phyloP scores from a whole-genome alignment of 2,888 invertebrate genomes.

The Protophormia terraenovae region DNA sequence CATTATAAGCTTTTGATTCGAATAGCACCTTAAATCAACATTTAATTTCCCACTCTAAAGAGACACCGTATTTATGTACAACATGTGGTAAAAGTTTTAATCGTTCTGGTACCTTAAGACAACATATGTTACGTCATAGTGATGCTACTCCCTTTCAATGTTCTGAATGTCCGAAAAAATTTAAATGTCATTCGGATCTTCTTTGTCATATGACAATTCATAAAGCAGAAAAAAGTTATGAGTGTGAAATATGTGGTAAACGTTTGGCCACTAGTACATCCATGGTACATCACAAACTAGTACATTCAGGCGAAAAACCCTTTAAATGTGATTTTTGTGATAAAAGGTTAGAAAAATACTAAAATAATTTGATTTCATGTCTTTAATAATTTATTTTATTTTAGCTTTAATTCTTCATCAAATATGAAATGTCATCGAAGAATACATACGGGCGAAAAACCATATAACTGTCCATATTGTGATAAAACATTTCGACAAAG shows the following conservation, averaged over 20 bases:
- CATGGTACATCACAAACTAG: constrained; percentile 85
- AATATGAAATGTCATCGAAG: constrained; percentile 38
- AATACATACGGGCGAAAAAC: constrained; percentile 76
- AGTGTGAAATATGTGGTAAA: constrained; percentile 85
- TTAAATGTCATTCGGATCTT: constrained; percentile 83
- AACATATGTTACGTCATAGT: constrained; percentile 83
- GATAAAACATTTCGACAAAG: constrained; percentile 78
- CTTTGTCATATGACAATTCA: constrained; percentile 82
- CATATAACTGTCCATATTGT: constrained; percentile 83
- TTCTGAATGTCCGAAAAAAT: constrained; percentile 83
- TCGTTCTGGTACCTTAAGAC: constrained; percentile 82
- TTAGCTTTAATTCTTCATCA: constrained; percentile 23
- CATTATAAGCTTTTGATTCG: constrained; percentile 35
- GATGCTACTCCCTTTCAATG: constrained; percentile 83
- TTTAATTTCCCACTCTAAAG: constrained; percentile 82
- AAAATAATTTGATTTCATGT: constrained; percentile 75
- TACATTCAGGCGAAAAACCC: constrained; percentile 83
- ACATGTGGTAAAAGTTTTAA: constrained; percentile 83
- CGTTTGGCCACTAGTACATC: constrained; percentile 83
- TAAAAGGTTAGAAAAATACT: constrained; percentile 73
- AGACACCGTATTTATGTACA: constrained; percentile 83
- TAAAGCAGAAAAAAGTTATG: constrained; percentile 74
- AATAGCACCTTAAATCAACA: constrained; percentile 82
- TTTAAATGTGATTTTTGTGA: constrained; percentile 73
- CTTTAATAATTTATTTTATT: background rate